Base-by-base conservation (phyloP, 2,797 vertebrate genomes). In the Eulemur albifrons region DNA sequence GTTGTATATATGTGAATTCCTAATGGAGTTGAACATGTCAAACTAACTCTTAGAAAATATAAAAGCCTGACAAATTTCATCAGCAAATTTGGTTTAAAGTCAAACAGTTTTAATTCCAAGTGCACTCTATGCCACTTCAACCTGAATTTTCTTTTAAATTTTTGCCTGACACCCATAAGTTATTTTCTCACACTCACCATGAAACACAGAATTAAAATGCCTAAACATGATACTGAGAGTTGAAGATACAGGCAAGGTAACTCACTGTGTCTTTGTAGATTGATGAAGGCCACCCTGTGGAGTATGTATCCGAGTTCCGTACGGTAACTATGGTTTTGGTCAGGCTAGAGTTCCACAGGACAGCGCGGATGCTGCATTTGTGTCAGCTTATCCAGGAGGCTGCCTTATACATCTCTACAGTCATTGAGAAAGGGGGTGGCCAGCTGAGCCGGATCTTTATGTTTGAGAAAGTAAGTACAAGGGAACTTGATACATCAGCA, bases 381-480 rank as follows among this genome's bases (percentile, higher is more conserved):
- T 97, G 97, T 65, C 76, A 63, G 35, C 92, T 96, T 75, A 90
- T 98, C 48, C 98, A 98, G 86, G 84, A 97, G 77, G 96, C 96
- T 83, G 91, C 87, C 7, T 52, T 96, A 21, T 91, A 97, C 20
- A 98, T 98, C 61, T 93, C 93, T 45, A 93, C 85, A 59, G 87
- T 96, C 43, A 94, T 97, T 81, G 92, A 92, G 63, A 83, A 48
- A 73, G 92, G 89, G 17, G 93, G 97, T 40, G 98, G 98, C 67
- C 96, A 97, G 88, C 95, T 98, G 72, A 96, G 94, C 93, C 95
- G 80, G 45, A 97, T 98, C 61, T 98, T 97, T 93, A 96, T 98
- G 93, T 98, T 97, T 90, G 97, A 97, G 91, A 98, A 98, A 93
- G 98, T 97, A 94, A 96, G 97, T 97, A 69, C 30, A 85, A 90